Conservation (phyloP, 2,888 invertebrate species). For the Cryptosula pallasiana region DNA sequence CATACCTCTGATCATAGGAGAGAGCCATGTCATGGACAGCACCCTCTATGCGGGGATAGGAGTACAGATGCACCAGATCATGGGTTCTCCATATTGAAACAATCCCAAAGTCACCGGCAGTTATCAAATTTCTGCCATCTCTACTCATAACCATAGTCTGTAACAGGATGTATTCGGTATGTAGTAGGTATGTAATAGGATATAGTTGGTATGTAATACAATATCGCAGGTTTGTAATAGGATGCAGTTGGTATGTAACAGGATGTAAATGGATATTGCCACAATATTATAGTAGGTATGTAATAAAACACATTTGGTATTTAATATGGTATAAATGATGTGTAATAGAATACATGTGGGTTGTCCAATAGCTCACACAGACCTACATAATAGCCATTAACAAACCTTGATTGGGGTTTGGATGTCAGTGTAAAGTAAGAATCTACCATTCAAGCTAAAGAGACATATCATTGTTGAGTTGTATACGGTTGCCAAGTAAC, state of each 20-base stretch:
- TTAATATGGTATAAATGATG: too few relatives aligned
- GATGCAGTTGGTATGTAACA: too few relatives aligned
- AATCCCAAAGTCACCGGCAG: slow-evolving; percentile 92
- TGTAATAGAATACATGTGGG: too few relatives aligned
- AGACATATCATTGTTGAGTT: slow-evolving; percentile 85
- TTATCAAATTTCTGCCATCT: slow-evolving; percentile 97
- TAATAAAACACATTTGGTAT: too few relatives aligned
- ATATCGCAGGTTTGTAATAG: too few relatives aligned
- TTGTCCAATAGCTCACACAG: too few relatives aligned
- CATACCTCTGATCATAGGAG: slow-evolving; percentile 97
- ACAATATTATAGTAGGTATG: too few relatives aligned
- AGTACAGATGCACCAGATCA: slow-evolving; percentile 91
- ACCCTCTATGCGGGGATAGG: slow-evolving; percentile 94
- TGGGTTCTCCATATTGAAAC: slow-evolving; percentile 98
- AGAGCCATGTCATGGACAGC: slow-evolving; percentile 88
- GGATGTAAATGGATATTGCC: too few relatives aligned
- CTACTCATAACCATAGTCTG: slow-evolving; percentile 74
- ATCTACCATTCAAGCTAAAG: slow-evolving; percentile 87
- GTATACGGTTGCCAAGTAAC: slow-evolving; percentile 89
- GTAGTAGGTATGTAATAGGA: too few relatives aligned
- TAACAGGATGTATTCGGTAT: slow-evolving; percentile 34
- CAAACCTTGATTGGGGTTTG: not conserved
- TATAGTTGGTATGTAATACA: too few relatives aligned
- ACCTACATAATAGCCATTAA: too few relatives aligned
- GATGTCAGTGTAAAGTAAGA: slow-evolving; percentile 56